Evolutionary conservation across 2,888 invertebrate genomes (phyloP).

Genomic region (Sabatieria punctata): DNA sequence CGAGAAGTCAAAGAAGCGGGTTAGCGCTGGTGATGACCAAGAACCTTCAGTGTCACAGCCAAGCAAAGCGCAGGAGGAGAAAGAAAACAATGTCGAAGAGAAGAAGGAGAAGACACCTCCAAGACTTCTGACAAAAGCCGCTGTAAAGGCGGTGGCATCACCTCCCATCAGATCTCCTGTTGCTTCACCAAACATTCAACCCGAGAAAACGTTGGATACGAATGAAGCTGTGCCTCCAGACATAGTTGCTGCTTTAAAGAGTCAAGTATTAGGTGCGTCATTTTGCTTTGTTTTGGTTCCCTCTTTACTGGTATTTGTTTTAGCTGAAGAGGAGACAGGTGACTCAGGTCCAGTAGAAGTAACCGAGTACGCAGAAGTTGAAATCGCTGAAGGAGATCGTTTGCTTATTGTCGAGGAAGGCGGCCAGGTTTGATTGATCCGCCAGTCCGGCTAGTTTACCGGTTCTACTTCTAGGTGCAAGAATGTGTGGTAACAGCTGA

Average conservation of each 20-base stretch:
- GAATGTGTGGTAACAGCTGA: too few relatives aligned
- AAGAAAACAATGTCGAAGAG: too few relatives aligned
- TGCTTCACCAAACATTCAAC: not conserved
- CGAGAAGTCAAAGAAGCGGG: slow-evolving; percentile 41
- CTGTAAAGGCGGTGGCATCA: slow-evolving; percentile 2
- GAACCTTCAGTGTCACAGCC: too few relatives aligned
- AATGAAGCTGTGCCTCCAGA: slow-evolving; percentile 3
- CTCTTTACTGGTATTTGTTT: too few relatives aligned
- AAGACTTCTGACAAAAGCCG: slow-evolving; percentile 7
- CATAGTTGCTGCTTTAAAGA: slow-evolving; percentile 6
- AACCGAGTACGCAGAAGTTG: not conserved
- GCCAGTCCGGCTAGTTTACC: not conserved
- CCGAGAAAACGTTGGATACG: slow-evolving; percentile 5
- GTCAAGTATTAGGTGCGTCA: too few relatives aligned
- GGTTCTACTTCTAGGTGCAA: too few relatives aligned
- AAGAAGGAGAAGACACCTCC: slow-evolving; percentile 42
- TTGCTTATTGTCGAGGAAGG: not conserved
- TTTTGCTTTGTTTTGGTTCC: too few relatives aligned
- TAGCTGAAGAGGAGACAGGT: not conserved
- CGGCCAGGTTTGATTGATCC: not conserved
- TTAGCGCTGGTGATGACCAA: too few relatives aligned
- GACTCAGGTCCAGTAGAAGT: not conserved
- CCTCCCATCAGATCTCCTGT: not conserved
- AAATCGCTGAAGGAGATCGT: not conserved
- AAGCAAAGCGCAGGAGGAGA: too few relatives aligned